Evolutionary conservation across 2,113 vertebrate species (phyloP).

Genomic region (Ahaetulla prasina): DNA sequence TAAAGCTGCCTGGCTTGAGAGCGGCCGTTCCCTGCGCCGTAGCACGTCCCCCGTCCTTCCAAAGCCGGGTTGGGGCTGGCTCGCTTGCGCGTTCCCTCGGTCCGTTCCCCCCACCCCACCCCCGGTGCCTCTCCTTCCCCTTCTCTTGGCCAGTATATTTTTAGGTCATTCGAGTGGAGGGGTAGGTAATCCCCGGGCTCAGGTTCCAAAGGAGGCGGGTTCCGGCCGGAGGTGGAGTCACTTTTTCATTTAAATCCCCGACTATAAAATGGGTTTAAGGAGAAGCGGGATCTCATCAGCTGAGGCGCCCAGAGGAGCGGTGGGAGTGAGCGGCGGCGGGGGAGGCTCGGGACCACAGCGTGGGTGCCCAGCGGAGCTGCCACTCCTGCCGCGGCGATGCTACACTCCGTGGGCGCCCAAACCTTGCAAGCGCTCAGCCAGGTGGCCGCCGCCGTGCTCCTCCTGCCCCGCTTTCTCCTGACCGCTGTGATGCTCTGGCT

Average conservation of each 20-base stretch:
- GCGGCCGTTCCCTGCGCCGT: slow-evolving; percentile 39
- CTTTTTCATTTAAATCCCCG: slow-evolving; percentile 83
- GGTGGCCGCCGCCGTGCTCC: slow-evolving; percentile 85
- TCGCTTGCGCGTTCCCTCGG: slow-evolving; percentile 35
- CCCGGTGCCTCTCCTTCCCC: too few relatives aligned
- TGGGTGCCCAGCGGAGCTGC: slow-evolving; percentile 43
- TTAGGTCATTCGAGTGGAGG: slow-evolving; percentile 68
- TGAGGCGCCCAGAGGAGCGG: slow-evolving; percentile 62
- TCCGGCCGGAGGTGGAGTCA: slow-evolving; percentile 89
- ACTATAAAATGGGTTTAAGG: slow-evolving; percentile 89
- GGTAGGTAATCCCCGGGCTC: slow-evolving; percentile 88
- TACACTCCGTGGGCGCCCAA: slow-evolving; percentile 83
- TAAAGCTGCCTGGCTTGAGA: background rate
- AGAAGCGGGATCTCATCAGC: slow-evolving; percentile 71
- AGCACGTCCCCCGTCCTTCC: slow-evolving; percentile 37
- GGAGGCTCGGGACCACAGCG: slow-evolving; percentile 39
- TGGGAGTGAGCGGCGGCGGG: slow-evolving; percentile 31
- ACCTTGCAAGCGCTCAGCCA: slow-evolving; percentile 84
- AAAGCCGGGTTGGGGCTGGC: background rate
- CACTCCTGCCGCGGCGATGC: slow-evolving; percentile 70
- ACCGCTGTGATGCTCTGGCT: slow-evolving; percentile 94
- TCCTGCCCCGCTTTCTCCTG: slow-evolving; percentile 93
- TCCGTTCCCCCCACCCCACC: background rate
- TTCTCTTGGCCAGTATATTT: slow-evolving; percentile 56
- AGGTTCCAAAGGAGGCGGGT: slow-evolving; percentile 89